Evolutionary conservation across 2,797 vertebrate species (phyloP), one percentile per base, ranked within the genome.

Genomic region (Aldrovandia affinis): DNA sequence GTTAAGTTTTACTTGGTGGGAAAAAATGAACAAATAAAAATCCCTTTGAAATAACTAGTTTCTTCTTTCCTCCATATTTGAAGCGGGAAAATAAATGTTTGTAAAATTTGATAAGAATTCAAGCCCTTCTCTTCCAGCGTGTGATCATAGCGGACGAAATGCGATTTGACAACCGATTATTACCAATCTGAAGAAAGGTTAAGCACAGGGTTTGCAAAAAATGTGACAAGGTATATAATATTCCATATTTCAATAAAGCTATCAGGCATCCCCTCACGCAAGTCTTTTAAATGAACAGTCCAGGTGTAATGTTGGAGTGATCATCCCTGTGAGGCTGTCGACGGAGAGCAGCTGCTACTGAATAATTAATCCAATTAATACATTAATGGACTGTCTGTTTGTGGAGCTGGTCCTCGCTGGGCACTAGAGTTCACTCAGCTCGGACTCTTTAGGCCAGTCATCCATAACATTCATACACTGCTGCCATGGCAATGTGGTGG

Each of bases 311-410:
- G 88, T 85, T 59, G 73, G 68, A 82, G 84, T 86, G 85, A 83
- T 89, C 85, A 80, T 84, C 88, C 86, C 81, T 55, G 81, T 57
- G 28, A 78, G 85, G 86, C 84, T 87, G 82, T 89, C 54, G 15
- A 83, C 22, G 52, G 63, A 20, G 65, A 59, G 81, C 22, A 75
- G 82, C 81, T 44, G 63, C 15, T 28, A n/a, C 68, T 87, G 88
- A 92, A 90, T 90, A 89, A 92, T 89, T 86, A 87, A 89, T 84
- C 79, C 84, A 65, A n/a, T n/a, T n/a, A n/a, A n/a, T n/a, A n/a
- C n/a, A n/a, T n/a, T n/a, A n/a, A 85, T 81, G 42, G 80, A 84
- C 80, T 87, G 85, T 81, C 87, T 85, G 86, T 86, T 81, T 12
- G 15, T 0, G 0, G 55, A 20, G 84, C 57, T 89, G 88, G 87